These are phyloP conservation scores for Notiomystis cincta DNA, from an alignment of 2,113 vertebrate genomes.

Conservation along the genomic window DNA sequence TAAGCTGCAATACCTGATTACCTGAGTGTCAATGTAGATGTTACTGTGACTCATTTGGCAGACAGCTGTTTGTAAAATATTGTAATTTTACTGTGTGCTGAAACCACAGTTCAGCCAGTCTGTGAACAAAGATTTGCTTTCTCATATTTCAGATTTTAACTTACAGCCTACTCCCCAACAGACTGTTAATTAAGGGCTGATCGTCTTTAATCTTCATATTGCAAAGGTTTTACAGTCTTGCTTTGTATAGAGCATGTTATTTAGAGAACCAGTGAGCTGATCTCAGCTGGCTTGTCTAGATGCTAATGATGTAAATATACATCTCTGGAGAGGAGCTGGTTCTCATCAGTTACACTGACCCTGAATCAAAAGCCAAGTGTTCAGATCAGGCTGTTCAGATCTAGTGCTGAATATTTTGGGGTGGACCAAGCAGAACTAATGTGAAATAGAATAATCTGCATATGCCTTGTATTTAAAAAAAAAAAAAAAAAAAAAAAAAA, in stretches of 20 bases:
- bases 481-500: neutral
- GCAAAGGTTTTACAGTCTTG: neutral
- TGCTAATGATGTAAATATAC: neutral
- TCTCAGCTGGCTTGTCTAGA: neutral
- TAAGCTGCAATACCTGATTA: neutral
- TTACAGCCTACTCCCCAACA: neutral
- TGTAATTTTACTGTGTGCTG: neutral
- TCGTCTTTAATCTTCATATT: neutral
- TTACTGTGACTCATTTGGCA: neutral
- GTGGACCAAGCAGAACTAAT: neutral
- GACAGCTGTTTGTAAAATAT: neutral
- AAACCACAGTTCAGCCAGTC: neutral
- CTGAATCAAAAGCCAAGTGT: neutral
- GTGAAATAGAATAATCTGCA: neutral
- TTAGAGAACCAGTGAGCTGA: neutral
- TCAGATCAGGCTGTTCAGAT: neutral
- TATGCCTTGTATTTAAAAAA: neutral
- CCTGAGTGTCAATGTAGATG: rapidly evolving
- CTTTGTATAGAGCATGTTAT: neutral
- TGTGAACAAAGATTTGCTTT: neutral
- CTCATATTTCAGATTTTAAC: neutral
- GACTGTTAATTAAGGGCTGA: neutral
- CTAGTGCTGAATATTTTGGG: neutral
- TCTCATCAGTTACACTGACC: neutral
- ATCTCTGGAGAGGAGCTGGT: neutral